phyloP scores from a whole-genome alignment of 1,140 invertebrate genomes.

The Phortica variegata region DNA sequence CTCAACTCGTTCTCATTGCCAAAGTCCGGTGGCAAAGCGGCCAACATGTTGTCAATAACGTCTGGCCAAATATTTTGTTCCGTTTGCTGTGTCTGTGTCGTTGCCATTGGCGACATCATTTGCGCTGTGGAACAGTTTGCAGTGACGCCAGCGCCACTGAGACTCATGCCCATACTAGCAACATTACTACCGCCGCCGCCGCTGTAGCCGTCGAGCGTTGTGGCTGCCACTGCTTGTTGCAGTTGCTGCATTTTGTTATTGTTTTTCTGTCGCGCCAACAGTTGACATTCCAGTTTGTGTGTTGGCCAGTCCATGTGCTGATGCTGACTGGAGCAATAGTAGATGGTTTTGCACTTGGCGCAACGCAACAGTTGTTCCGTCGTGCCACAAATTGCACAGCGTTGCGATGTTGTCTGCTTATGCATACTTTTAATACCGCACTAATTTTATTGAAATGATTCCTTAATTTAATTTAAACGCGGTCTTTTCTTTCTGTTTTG shows the following conservation, averaged over 20 bases:
- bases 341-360: constrained; percentile 68
- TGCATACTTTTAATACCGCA: constrained; percentile 6
- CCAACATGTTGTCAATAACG: constrained; percentile 32
- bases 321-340: constrained; percentile 79
- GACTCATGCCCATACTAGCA: too few relatives aligned
- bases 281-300: constrained; percentile 65
- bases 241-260: constrained; percentile 39
- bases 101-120: constrained; percentile 42
- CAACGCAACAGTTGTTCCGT: constrained; percentile 70
- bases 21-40: constrained; percentile 24
- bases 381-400: constrained; percentile 69
- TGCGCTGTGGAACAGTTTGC: constrained; percentile 39
- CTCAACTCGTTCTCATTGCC: background rate
- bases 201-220: constrained; percentile 26
- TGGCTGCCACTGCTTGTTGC: constrained; percentile 40
- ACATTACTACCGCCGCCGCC: constrained; percentile 33
- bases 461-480: too few relatives aligned
- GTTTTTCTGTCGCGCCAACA: constrained; percentile 37
- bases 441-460: too few relatives aligned
- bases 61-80: constrained; percentile 19
- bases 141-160: background rate
- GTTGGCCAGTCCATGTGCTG: constrained; percentile 74
- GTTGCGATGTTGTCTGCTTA: constrained; percentile 17
- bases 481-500: constrained; percentile 24
- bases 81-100: constrained; percentile 17